These are phyloP conservation scores for Ibidorhyncha struthersii DNA, from an alignment of 2,113 vertebrate species.

Conservation along the genomic window DNA sequence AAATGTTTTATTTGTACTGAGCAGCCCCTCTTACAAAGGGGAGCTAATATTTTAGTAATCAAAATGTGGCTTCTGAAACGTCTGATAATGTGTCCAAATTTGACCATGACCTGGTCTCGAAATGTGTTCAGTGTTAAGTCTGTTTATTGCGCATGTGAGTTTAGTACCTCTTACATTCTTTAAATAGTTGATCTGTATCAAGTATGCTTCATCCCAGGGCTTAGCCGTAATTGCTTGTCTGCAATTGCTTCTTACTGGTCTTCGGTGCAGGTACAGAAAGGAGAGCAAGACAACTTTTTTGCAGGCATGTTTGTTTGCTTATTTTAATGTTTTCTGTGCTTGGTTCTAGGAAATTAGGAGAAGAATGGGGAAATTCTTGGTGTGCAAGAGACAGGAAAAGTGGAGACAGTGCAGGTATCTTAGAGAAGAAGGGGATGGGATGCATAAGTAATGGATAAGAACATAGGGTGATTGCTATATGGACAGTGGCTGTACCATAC, in stretches of 20 bases:
- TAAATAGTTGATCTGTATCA: constrained; percentile 67
- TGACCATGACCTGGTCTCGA: constrained; percentile 17
- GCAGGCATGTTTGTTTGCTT: not conserved
- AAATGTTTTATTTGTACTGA: not conserved
- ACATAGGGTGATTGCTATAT: not conserved
- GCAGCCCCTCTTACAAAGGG: not conserved
- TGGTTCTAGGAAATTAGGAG: not conserved
- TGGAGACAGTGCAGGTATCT: not conserved
- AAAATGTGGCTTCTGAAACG: not conserved
- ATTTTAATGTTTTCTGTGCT: not conserved
- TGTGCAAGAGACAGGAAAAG: not conserved
- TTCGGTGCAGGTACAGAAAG: not conserved
- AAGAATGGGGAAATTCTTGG: not conserved
- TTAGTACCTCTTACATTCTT: constrained; percentile 52
- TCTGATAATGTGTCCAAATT: not conserved
- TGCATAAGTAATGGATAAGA: not conserved
- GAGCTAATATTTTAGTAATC: not conserved
- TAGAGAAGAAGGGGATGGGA: not conserved
- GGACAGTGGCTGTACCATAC: not conserved
- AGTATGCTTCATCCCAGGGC: constrained; percentile 51
- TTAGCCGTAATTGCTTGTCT: constrained; percentile 24
- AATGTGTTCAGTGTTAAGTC: constrained; percentile 1
- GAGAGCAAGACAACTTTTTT: not conserved
- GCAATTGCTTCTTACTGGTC: not conserved
- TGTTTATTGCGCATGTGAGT: not conserved